phyloP scores from a whole-genome alignment of 37 sponge, comb jelly and placozoan genomes.

The Theonella swinhoei region DNA sequence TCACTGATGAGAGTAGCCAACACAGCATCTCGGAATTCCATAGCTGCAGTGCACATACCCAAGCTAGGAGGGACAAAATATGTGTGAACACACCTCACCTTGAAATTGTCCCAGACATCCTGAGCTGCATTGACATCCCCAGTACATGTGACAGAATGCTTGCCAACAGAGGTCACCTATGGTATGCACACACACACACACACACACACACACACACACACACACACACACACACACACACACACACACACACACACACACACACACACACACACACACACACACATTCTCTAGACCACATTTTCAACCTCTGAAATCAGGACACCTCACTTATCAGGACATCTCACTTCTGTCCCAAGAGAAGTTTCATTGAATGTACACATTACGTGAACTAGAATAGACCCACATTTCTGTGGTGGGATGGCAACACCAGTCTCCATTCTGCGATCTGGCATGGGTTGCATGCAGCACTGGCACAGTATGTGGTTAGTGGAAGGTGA shows the following conservation, averaged over 20 bases:
- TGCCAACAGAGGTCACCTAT: conserved; percentile 67
- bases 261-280: too few species aligned
- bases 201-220: not conserved
- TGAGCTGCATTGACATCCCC: conserved; percentile 76
- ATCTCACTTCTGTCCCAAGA: too few species aligned
- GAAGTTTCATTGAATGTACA: not conserved
- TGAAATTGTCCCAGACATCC: conserved; percentile 84
- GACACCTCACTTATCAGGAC: too few species aligned
- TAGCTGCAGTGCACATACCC: conserved; percentile 51
- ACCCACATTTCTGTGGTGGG: conserved; percentile 82
- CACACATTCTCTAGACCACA: too few species aligned
- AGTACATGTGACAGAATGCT: conserved; percentile 89
- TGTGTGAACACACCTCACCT: conserved; percentile 22
- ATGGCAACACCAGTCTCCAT: conserved; percentile 27
- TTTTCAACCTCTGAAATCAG: too few species aligned
- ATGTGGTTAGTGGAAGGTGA: conserved; percentile 59
- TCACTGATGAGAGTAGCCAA: conserved; percentile 50
- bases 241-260: too few species aligned
- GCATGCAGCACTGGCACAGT: conserved; percentile 82
- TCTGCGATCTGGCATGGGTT: conserved; percentile 84
- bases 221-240: too few species aligned
- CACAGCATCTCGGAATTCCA: conserved; percentile 25
- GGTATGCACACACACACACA: not conserved
- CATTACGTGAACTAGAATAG: not conserved
- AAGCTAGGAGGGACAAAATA: not conserved